Base-by-base conservation (phyloP, 2,113 vertebrate species). In the Cyprinodon brontotheroides region DNA sequence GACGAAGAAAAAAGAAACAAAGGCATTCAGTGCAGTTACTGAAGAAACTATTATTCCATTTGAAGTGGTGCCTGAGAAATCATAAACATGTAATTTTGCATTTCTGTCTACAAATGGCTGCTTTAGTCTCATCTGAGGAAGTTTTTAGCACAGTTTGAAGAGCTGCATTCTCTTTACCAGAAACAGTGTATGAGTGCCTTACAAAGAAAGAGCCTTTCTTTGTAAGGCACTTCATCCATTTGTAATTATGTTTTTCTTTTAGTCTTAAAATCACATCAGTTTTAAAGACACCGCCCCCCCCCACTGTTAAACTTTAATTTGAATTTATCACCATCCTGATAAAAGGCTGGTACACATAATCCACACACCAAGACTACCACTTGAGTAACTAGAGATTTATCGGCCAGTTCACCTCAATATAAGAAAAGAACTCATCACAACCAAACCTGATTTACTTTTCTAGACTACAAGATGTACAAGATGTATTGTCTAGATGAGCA, bases 21-120 rank as follows among this genome's bases (percentile, higher is more conserved):
- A 45, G 45, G 29, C 4, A 41, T 29, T 59, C 76, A 70, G 59
- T 50, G 45, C 11, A 1, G 74, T 72, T 80, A 77, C 75, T 68
- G 40, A 73, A 29, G 68, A 39, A 65, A 86, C 64, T 79, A 78
- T 74, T 78, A 82, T 88, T 90, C 81, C 61, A 79, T 89, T 89
- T 83, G 68, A 89, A 82, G 69, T 73, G 61, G 39, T 74, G 70
- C 61, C 15, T 3, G n/a, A 62, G 70, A 65, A 53, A 73, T 63
- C 60, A 37, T 14, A 40, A 61, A 74, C 75, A 69, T 76, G 70
- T 57, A 57, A 45, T 68, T 83, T 65, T 86, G 83, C 63, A 67
- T 53, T 61, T 78, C 50, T 70, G 66, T 83, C 81, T 82, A 72
- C 68, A 87, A 89, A 87, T 86, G 12, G 74, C 50, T 79, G 50